Percentiles rank a stretch among this genome's conserved stretches.
Evolutionary conservation across 2,113 vertebrate species (phyloP).

Genomic region (Gallinago media): DNA sequence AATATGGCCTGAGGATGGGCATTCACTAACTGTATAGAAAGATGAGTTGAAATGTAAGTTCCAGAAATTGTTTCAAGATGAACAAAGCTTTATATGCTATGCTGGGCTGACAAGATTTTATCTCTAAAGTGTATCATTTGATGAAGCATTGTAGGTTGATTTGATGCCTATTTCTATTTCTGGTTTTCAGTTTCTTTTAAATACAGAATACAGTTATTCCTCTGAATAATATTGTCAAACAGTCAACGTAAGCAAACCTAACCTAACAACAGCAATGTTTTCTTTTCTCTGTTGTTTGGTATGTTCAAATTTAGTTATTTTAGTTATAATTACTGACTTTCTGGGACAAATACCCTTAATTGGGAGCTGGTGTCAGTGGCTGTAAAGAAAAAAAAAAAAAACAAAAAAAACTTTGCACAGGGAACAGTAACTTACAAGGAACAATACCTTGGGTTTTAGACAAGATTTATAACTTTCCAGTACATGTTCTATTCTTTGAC

Average conservation of each 20-base stretch:
- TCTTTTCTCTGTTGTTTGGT: neutral
- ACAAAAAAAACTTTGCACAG: accelerated
- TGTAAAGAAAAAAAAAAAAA: neutral
- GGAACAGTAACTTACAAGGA: neutral
- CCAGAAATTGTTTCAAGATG: neutral
- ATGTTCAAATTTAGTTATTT: neutral
- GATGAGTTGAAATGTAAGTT: neutral
- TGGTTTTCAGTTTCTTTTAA: neutral
- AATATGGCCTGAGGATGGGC: accelerated
- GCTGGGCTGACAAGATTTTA: neutral
- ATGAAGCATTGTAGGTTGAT: neutral
- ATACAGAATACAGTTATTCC: neutral
- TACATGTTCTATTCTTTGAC: neutral
- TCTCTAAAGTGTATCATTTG: neutral
- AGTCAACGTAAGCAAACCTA: neutral
- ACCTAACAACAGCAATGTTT: neutral
- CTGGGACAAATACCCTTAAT: no score
- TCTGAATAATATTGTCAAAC: neutral
- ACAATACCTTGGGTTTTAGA: neutral
- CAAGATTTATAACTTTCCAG: neutral
- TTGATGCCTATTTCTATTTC: neutral
- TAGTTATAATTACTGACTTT: conserved; percentile 19
- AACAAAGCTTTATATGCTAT: neutral
- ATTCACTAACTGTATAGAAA: neutral
- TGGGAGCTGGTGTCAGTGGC: neutral